phyloP scores from a whole-genome alignment of 2,113 vertebrate genomes.

The Ammodytes marinus region DNA sequence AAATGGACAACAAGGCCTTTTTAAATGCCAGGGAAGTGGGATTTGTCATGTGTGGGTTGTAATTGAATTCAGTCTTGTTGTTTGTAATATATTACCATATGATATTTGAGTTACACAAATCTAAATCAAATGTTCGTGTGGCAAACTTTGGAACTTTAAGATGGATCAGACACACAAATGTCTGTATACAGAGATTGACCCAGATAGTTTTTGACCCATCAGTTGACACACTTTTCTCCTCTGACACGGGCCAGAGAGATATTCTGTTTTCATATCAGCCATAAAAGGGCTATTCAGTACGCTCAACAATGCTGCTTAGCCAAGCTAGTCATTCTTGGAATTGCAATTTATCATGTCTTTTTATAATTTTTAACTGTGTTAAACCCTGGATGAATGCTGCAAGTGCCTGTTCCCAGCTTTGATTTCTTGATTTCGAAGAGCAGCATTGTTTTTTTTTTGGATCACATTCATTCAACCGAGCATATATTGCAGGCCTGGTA shows the following conservation, averaged over 20 bases:
- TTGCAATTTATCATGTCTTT: constrained; percentile 23
- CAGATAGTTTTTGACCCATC: constrained; percentile 38
- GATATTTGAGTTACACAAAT: neutral
- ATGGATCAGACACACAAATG: constrained; percentile 31
- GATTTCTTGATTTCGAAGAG: constrained; percentile 21
- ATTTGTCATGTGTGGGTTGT: constrained; percentile 5
- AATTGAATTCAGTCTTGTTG: constrained; percentile 8
- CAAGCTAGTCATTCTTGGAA: constrained; percentile 30
- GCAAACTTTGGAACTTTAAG: constrained; percentile 6
- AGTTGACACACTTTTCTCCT: constrained; percentile 37
- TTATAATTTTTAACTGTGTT: neutral
- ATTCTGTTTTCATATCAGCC: constrained; percentile 23
- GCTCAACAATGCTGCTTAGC: constrained; percentile 23
- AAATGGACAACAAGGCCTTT: constrained; percentile 5
- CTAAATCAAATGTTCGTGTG: neutral
- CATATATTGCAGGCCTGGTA: constrained; percentile 21
- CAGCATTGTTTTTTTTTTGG: constrained; percentile 22
- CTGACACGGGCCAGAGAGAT: constrained; percentile 10
- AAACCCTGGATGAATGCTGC: constrained; percentile 1
- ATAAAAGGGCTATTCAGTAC: constrained; percentile 27
- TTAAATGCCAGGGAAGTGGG: constrained; percentile 7
- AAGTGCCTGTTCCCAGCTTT: constrained; percentile 17
- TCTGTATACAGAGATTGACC: constrained; percentile 31
- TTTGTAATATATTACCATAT: neutral
- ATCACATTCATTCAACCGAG: constrained; percentile 27